Percentiles rank a stretch among this genome's conserved stretches.
phyloP scores from a whole-genome alignment of 2,113 vertebrate species.

The Mirounga angustirostris region DNA sequence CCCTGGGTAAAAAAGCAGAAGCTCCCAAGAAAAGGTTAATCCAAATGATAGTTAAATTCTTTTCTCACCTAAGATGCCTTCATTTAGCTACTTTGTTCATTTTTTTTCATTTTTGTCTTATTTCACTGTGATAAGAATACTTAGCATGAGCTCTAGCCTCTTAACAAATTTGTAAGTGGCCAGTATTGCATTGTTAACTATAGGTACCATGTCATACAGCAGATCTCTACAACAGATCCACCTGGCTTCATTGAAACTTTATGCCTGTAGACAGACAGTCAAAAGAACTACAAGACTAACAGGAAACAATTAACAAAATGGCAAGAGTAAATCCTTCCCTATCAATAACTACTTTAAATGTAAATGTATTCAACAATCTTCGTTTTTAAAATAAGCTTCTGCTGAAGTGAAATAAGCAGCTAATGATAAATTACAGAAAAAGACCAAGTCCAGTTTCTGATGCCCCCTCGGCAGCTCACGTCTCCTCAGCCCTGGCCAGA shows the following conservation, averaged over 20 bases:
- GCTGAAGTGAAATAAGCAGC: neutral
- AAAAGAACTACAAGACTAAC: neutral
- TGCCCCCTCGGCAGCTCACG: neutral
- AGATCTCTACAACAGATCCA: neutral
- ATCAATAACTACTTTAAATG: neutral
- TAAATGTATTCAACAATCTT: neutral
- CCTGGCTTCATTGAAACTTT: neutral
- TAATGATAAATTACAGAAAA: neutral
- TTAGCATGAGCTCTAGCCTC: neutral
- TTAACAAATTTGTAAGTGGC: neutral
- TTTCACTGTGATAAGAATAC: neutral
- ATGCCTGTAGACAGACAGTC: neutral
- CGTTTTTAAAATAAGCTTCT: neutral
- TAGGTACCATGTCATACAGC: rapidly evolving
- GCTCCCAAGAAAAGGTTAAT: neutral
- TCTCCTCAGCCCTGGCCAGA: neutral
- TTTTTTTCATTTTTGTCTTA: neutral
- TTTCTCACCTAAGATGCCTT: neutral
- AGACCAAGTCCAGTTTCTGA: neutral
- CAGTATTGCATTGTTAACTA: rapidly evolving
- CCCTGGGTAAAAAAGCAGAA: neutral
- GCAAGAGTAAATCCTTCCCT: neutral
- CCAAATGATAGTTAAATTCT: neutral
- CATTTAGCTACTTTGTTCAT: neutral
- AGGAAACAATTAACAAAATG: neutral